Evolutionary conservation across 2,797 vertebrate genomes (phyloP).

Genomic region (Adrianichthys oophorus): DNA sequence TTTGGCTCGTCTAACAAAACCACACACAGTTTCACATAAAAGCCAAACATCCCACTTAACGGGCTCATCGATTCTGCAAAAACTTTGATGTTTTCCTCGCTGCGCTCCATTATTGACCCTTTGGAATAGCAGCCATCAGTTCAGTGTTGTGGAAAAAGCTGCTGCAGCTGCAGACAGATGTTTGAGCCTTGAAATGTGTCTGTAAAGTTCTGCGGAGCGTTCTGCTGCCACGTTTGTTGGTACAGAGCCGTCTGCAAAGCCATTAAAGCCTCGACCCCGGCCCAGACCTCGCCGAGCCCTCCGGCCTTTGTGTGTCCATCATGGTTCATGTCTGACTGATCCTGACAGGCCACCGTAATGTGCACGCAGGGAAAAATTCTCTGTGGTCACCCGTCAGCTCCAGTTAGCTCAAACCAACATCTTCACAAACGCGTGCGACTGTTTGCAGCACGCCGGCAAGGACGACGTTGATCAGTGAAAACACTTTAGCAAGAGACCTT

Average conservation of each 20-base stretch:
- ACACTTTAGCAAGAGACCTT: no score
- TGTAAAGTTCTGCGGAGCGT: no score
- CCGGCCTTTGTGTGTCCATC: constrained; percentile 68
- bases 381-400: constrained; percentile 73
- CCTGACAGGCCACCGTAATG: constrained; percentile 72
- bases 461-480: not conserved
- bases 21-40: not conserved
- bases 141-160: no score
- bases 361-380: constrained; percentile 72
- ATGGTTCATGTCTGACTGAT: constrained; percentile 65
- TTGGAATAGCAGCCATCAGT: no score
- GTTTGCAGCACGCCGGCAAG: constrained; percentile 23
- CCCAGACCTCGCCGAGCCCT: constrained; percentile 59
- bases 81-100: not conserved
- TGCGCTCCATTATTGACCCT: constrained; percentile 17
- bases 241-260: constrained; percentile 59
- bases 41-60: constrained; percentile 1
- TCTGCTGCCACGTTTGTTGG: constrained; percentile 39
- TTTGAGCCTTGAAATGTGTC: no score
- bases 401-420: constrained; percentile 56
- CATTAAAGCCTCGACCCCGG: constrained; percentile 52
- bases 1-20: no score
- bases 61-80: constrained; percentile 5
- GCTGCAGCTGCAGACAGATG: no score
- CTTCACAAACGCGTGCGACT: constrained; percentile 22